A percentile compares a stretch with the other conserved stretches of the same genome.
These are phyloP conservation scores for Diplazon laetatorius DNA, from an alignment of 2,888 invertebrate species.

Conservation along the genomic window DNA sequence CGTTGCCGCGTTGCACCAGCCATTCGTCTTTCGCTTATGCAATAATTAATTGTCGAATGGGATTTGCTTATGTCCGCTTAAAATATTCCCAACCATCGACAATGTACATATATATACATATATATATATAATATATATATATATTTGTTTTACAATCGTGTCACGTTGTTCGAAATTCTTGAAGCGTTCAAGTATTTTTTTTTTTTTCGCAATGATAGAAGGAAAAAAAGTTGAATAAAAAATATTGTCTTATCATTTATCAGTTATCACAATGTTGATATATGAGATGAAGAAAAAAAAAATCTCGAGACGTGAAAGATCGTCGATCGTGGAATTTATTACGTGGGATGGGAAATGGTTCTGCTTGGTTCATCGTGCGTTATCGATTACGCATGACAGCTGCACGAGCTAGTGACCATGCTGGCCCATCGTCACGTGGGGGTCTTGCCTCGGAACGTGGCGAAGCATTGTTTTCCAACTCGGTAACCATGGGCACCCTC, in stretches of 20 bases:
- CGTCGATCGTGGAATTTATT: background rate
- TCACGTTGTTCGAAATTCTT: no score
- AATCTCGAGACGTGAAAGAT: background rate
- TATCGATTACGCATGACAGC: constrained; percentile 42
- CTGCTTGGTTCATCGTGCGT: background rate
- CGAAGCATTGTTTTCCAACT: constrained; percentile 38
- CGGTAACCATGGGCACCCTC: constrained; percentile 54
- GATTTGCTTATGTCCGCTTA: background rate
- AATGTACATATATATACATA: background rate
- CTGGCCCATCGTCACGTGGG: constrained; percentile 44
- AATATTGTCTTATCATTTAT: background rate
- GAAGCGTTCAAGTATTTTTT: no score
- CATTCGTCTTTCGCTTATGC: constrained; percentile 24
- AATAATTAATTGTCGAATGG: constrained; percentile 10
- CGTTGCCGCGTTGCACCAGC: background rate
- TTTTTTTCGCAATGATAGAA: no score
- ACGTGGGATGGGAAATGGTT: no score
- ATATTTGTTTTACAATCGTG: no score
- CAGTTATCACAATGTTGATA: background rate
- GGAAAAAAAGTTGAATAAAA: background rate
- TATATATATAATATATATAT: no score
- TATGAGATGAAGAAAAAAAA: background rate
- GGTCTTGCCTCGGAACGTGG: constrained; percentile 20
- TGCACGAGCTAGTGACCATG: constrained; percentile 35
- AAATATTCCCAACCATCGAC: background rate